These are phyloP conservation scores for Hemiprocne comata DNA, from an alignment of 2,113 vertebrate species.

Conservation along the genomic window DNA sequence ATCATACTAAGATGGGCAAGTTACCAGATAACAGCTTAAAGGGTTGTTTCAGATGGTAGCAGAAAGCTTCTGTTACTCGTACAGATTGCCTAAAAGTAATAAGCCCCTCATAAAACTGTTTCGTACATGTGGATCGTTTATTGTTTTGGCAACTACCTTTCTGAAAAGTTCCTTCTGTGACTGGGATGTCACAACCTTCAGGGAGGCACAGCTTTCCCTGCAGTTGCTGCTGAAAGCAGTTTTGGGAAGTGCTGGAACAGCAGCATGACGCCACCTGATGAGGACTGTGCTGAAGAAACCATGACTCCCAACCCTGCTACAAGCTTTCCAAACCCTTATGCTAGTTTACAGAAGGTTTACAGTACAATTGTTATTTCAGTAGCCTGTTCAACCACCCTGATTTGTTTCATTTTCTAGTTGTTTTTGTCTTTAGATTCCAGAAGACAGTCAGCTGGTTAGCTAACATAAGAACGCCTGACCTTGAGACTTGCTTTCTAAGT, in stretches of 20 bases:
- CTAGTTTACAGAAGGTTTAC: not conserved
- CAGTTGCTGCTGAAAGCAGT: not conserved
- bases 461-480: not conserved
- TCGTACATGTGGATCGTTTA: not conserved
- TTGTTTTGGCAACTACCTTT: not conserved
- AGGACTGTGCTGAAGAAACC: not conserved
- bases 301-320: not conserved
- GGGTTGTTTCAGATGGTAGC: not conserved
- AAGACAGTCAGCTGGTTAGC: not conserved
- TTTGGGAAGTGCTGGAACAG: not conserved
- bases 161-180: not conserved
- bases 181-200: not conserved
- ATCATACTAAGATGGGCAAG: not conserved
- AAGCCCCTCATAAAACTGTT: not conserved
- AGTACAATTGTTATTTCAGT: not conserved
- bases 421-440: not conserved
- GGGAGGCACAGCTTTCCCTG: not conserved
- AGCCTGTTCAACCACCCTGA: not conserved
- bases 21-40: not conserved
- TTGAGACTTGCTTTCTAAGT: not conserved
- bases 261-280: fast-evolving
- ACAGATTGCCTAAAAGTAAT: not conserved
- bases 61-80: not conserved
- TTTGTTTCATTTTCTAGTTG: not conserved
- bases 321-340: not conserved